Evolutionary conservation across 37 sponge, comb jelly and placozoan genomes (phyloP).

Genomic region (Halichondria panicea): DNA sequence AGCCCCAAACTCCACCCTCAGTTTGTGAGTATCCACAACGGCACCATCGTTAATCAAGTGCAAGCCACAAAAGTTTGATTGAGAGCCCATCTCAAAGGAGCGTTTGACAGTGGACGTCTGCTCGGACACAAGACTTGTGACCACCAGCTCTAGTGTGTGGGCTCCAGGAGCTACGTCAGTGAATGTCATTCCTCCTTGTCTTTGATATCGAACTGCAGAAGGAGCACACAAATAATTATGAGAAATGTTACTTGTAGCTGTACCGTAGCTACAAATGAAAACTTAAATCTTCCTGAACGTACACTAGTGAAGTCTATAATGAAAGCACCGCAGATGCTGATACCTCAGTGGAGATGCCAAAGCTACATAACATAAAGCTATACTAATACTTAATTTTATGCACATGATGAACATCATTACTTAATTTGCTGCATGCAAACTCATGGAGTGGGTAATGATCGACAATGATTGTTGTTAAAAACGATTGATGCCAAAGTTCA

Average conservation of each 20-base stretch:
- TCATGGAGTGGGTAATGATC: too few species aligned
- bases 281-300: too few species aligned
- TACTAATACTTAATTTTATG: too few species aligned
- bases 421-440: too few species aligned
- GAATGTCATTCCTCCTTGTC: not conserved
- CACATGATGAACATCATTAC: too few species aligned
- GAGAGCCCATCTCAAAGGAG: not conserved
- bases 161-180: not conserved
- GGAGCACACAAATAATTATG: not conserved
- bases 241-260: not conserved
- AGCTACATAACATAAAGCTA: too few species aligned
- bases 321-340: too few species aligned
- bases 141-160: not conserved
- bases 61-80: constrained; percentile 4
- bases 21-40: not conserved
- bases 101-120: not conserved
- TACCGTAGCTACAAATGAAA: not conserved
- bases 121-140: not conserved
- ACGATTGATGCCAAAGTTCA: too few species aligned
- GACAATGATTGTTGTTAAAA: too few species aligned
- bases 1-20: constrained; percentile 13
- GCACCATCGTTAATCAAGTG: constrained; percentile 14
- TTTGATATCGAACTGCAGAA: not conserved
- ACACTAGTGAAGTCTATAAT: too few species aligned
- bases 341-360: too few species aligned